Evolutionary conservation across 1,140 invertebrate species (phyloP).

Genomic region (Oryzaephilus surinamensis): DNA sequence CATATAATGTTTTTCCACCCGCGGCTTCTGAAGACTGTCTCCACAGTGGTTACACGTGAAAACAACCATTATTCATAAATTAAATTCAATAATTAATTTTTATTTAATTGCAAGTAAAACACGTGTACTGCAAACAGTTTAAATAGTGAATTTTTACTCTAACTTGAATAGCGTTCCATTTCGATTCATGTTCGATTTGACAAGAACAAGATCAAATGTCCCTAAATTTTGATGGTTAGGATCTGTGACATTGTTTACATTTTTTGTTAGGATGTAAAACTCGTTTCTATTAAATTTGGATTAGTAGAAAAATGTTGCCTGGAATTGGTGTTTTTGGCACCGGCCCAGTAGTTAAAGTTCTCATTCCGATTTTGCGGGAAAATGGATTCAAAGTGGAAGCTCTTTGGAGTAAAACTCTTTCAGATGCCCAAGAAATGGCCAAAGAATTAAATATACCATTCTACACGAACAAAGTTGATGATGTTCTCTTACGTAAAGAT

Average conservation of each 20-base stretch:
- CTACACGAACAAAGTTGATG: conserved; percentile 87
- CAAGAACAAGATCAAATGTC: too few species aligned
- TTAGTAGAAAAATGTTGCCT: conserved; percentile 51
- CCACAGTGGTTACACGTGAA: conserved; percentile 88
- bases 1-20: conserved; percentile 84
- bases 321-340: conserved; percentile 94
- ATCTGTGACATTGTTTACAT: too few species aligned
- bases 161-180: too few species aligned
- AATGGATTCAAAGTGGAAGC: conserved; percentile 88
- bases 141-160: too few species aligned
- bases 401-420: conserved; percentile 77
- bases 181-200: too few species aligned
- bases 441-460: conserved; percentile 79
- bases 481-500: conserved; percentile 83
- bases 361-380: conserved; percentile 82
- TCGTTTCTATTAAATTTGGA: too few species aligned
- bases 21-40: conserved; percentile 79
- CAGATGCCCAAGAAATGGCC: conserved; percentile 70
- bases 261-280: too few species aligned
- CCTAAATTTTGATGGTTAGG: too few species aligned
- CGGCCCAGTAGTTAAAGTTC: conserved; percentile 72
- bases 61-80: conserved; percentile 75
- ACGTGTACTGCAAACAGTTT: too few species aligned
- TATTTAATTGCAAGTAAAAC: too few species aligned
- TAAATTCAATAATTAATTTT: too few species aligned